Conservation (phyloP, 1,140 invertebrate genomes). For the Habropoda laboriosa region DNA sequence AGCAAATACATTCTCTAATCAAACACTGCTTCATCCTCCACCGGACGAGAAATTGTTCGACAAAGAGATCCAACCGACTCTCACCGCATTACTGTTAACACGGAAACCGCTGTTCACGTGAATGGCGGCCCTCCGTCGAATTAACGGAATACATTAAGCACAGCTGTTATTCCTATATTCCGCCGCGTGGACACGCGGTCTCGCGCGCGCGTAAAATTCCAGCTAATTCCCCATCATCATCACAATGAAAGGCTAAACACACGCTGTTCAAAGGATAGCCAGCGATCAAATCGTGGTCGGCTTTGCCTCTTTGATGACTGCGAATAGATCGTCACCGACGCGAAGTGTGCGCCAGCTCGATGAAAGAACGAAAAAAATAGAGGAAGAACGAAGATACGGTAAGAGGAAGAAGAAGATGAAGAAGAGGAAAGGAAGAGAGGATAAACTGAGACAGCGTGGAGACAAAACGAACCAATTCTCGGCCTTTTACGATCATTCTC, state of each 20-base stretch:
- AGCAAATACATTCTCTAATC: slow-evolving; percentile 7
- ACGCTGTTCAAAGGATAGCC: slow-evolving; percentile 16
- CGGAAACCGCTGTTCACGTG: neutral
- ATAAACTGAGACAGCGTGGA: slow-evolving; percentile 72
- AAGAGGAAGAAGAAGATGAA: neutral
- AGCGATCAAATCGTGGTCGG: slow-evolving; percentile 54
- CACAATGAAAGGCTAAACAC: slow-evolving; percentile 50
- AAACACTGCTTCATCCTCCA: slow-evolving; percentile 5
- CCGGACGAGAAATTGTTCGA: neutral
- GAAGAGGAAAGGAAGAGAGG: slow-evolving; percentile 1
- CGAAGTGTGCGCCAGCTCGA: slow-evolving; percentile 3
- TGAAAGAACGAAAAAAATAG: neutral
- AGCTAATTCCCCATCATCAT: slow-evolving; percentile 59
- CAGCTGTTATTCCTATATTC: slow-evolving; percentile 11
- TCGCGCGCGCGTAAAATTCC: slow-evolving; percentile 39
- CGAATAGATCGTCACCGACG: slow-evolving; percentile 54
- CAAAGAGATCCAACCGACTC: neutral
- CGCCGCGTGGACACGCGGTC: slow-evolving; percentile 25
- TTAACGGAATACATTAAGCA: slow-evolving; percentile 31
- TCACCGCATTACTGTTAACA: neutral
- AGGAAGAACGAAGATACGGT: neutral
- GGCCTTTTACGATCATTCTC: slow-evolving; percentile 76
- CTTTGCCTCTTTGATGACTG: slow-evolving; percentile 58
- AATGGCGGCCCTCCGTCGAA: slow-evolving; percentile 5
- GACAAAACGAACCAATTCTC: slow-evolving; percentile 76